Evolutionary conservation across 2,888 invertebrate genomes (phyloP).

Genomic region (Cosmorhoe ocellata): DNA sequence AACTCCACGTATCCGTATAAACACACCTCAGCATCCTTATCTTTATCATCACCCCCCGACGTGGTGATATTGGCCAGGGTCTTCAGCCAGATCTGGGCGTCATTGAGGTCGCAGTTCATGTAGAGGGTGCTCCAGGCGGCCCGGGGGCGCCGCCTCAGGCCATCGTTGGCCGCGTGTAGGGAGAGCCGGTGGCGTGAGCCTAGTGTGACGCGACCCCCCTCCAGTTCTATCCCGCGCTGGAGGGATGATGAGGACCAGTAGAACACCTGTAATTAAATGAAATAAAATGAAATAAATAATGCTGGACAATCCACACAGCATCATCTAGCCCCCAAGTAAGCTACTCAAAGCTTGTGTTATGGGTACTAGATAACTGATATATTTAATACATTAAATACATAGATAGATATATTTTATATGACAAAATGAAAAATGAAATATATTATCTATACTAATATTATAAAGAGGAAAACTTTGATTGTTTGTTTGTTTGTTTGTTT

Average conservation of each 20-base stretch:
- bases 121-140: constrained; percentile 96
- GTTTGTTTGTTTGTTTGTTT: no score
- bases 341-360: no score
- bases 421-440: no score
- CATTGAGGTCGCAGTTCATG: constrained; percentile 96
- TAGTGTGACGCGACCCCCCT: constrained; percentile 90
- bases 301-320: no score
- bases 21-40: constrained; percentile 52
- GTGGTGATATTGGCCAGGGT: constrained; percentile 80
- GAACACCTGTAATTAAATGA: constrained; percentile 79
- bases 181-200: constrained; percentile 90
- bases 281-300: no score
- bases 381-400: no score
- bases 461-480: no score
- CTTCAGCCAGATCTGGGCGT: constrained; percentile 96
- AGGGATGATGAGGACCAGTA: constrained; percentile 99
- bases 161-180: constrained; percentile 89
- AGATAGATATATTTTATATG: no score
- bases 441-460: no score
- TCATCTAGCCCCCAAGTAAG: no score
- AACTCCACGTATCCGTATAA: no score
- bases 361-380: no score
- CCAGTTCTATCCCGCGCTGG: constrained; percentile 94
- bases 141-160: constrained; percentile 91
- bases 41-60: constrained; percentile 41